Evolutionary conservation across 2,888 invertebrate genomes (phyloP).

Genomic region (Teleiodes luculella): DNA sequence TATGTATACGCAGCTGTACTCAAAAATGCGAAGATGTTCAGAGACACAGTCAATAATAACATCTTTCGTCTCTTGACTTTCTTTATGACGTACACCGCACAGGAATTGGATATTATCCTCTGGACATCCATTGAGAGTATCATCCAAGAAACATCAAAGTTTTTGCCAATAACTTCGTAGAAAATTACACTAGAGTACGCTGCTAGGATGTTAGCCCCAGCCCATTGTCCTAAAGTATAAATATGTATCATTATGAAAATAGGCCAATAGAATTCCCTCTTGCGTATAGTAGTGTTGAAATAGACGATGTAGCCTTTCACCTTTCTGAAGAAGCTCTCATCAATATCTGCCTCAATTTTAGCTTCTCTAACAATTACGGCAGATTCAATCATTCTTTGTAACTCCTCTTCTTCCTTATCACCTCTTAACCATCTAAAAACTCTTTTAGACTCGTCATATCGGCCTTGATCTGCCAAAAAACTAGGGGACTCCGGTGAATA

Average conservation of each 20-base stretch:
- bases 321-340: constrained; percentile 33
- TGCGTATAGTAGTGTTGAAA: constrained; percentile 39
- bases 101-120: constrained; percentile 50
- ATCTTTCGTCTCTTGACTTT: constrained; percentile 56
- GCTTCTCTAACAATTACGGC: constrained; percentile 42
- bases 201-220: constrained; percentile 52
- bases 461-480: constrained; percentile 80
- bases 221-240: constrained; percentile 52
- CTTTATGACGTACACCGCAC: constrained; percentile 55
- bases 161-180: constrained; percentile 44
- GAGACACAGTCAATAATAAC: constrained; percentile 41
- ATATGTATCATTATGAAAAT: constrained; percentile 57
- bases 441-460: constrained; percentile 69
- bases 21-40: constrained; percentile 46
- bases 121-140: constrained; percentile 55
- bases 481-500: constrained; percentile 80
- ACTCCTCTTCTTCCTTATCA: constrained; percentile 52
- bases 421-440: constrained; percentile 79
- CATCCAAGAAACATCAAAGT: constrained; percentile 43
- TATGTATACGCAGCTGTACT: constrained; percentile 47
- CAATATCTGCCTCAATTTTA: constrained; percentile 32
- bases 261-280: constrained; percentile 52
- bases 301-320: constrained; percentile 35
- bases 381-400: constrained; percentile 46
- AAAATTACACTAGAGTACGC: constrained; percentile 53